A percentile compares a stretch with the other conserved stretches of the same genome.
phyloP scores from a whole-genome alignment of 2,797 vertebrate species.

The Moxostoma hubbsi region DNA sequence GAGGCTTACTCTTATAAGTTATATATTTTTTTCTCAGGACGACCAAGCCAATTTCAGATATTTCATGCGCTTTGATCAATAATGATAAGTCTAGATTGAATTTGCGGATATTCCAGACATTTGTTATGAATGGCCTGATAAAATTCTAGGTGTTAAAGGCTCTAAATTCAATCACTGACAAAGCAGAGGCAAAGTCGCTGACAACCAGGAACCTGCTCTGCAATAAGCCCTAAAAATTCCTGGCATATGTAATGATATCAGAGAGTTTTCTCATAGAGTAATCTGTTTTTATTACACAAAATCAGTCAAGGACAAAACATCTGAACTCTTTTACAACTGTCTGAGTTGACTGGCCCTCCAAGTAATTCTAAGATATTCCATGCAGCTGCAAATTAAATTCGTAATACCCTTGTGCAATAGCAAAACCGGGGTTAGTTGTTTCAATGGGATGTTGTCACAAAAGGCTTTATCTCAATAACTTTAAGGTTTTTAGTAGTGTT shows the following conservation, averaged over 20 bases:
- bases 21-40: not conserved
- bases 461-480: too few relatives aligned
- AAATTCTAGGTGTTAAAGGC: conserved; percentile 56
- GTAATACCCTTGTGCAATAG: too few relatives aligned
- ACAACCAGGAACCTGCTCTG: conserved; percentile 54
- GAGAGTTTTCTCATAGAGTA: conserved; percentile 28
- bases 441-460: too few relatives aligned
- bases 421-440: too few relatives aligned
- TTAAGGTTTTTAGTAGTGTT: too few relatives aligned
- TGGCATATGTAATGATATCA: conserved; percentile 47
- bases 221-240: conserved; percentile 50
- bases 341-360: not conserved
- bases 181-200: conserved; percentile 53
- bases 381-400: too few relatives aligned
- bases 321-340: not conserved
- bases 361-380: too few relatives aligned
- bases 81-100: conserved; percentile 53
- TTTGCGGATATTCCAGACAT: conserved; percentile 47
- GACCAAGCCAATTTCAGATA: conserved; percentile 49
- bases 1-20: conserved; percentile 20
- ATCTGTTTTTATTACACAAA: conserved; percentile 39
- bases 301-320: conserved; percentile 27
- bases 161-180: conserved; percentile 61
- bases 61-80: conserved; percentile 56
- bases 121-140: conserved; percentile 56